Evolutionary conservation across 2,797 vertebrate genomes (phyloP).

Genomic region (Lagodon rhomboides): DNA sequence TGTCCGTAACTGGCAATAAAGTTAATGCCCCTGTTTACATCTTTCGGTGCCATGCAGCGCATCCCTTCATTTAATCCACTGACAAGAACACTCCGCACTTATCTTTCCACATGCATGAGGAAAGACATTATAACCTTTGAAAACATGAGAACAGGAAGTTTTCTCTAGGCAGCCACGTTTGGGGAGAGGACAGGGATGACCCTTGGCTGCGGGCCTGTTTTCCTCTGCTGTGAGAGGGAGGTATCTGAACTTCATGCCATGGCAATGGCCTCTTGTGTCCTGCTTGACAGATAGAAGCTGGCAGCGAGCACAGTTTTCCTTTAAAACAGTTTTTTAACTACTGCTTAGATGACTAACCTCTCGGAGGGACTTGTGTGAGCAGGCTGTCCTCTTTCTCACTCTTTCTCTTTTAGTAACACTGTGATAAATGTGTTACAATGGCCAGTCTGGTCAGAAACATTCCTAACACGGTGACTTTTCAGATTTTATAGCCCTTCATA

Average conservation of each 20-base stretch:
- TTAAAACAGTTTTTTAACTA: slow-evolving; percentile 24
- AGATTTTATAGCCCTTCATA: not conserved
- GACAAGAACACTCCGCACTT: slow-evolving; percentile 20
- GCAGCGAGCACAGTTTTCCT: slow-evolving; percentile 40
- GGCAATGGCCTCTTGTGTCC: slow-evolving; percentile 46
- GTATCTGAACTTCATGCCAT: slow-evolving; percentile 45
- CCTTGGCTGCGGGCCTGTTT: slow-evolving; percentile 71
- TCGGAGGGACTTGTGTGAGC: not conserved
- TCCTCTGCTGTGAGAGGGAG: slow-evolving; percentile 60
- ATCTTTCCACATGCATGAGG: slow-evolving; percentile 29
- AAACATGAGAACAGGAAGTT: slow-evolving; percentile 75
- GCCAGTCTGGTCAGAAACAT: not conserved
- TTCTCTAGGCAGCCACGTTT: slow-evolving; percentile 30
- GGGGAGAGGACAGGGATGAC: slow-evolving; percentile 62
- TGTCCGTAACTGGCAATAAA: not conserved
- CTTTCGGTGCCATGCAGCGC: not conserved
- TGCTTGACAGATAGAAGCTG: slow-evolving; percentile 49
- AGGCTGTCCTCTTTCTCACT: not conserved
- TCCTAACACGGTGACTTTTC: not conserved
- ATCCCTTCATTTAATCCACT: not conserved
- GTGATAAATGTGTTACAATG: not conserved
- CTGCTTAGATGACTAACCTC: slow-evolving; percentile 3
- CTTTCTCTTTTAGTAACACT: not conserved
- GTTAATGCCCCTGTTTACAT: slow-evolving; percentile 15
- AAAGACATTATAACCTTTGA: slow-evolving; percentile 51